Conservation (phyloP, 2,888 invertebrate species). For the Dione vanillae region DNA sequence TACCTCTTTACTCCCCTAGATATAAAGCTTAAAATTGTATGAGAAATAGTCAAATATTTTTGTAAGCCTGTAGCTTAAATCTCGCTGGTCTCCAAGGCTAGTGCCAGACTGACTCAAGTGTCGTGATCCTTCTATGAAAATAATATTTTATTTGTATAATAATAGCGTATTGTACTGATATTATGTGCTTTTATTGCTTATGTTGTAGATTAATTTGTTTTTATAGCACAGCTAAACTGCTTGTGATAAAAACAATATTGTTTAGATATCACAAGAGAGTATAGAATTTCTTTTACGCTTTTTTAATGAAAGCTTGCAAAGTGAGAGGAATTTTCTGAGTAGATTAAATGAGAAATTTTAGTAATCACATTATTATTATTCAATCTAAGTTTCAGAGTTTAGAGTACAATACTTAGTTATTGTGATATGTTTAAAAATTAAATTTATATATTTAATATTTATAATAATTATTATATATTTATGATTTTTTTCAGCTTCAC, state of each 20-base stretch:
- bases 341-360: too few relatives aligned
- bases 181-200: conserved; percentile 54
- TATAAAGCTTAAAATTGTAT: conserved; percentile 52
- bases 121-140: conserved; percentile 75
- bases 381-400: too few relatives aligned
- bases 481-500: too few relatives aligned
- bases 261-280: not conserved
- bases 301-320: too few relatives aligned
- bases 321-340: too few relatives aligned
- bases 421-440: too few relatives aligned
- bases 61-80: conserved; percentile 70
- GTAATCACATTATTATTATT: not conserved
- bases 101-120: conserved; percentile 63
- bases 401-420: too few relatives aligned
- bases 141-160: conserved; percentile 75
- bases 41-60: conserved; percentile 44
- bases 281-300: too few relatives aligned
- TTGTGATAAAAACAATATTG: not conserved
- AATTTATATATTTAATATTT: too few relatives aligned
- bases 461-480: too few relatives aligned
- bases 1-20: conserved; percentile 42
- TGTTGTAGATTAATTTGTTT: conserved; percentile 41
- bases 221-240: conserved; percentile 47
- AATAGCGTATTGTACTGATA: conserved; percentile 60
- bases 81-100: conserved; percentile 65